A percentile compares a stretch with the other conserved stretches of the same genome.
These are phyloP conservation scores for Araneus ventricosus DNA, from an alignment of 1,140 invertebrate genomes.

Conservation along the genomic window DNA sequence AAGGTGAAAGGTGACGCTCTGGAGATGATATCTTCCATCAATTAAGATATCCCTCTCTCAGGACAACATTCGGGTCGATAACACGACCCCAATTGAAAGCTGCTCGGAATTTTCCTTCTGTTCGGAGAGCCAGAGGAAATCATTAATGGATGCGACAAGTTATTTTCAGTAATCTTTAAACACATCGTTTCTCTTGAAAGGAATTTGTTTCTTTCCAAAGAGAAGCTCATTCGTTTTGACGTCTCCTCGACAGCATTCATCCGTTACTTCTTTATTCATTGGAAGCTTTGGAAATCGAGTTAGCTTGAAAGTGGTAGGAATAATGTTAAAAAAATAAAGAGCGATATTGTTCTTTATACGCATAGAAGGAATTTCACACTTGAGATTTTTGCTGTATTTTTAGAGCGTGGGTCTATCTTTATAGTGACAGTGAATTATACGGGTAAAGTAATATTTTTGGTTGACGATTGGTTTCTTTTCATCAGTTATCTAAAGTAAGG, in stretches of 20 bases:
- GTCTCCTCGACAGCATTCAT: background rate
- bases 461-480: no score
- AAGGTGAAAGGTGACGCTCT: background rate
- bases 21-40: slow-evolving; percentile 1
- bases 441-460: no score
- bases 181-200: slow-evolving; percentile 21
- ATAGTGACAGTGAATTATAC: no score
- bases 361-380: background rate
- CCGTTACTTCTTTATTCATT: background rate
- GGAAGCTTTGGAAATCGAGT: background rate
- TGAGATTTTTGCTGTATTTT: background rate
- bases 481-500: no score
- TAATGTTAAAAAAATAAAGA: background rate
- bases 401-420: background rate
- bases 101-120: background rate
- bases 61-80: slow-evolving; percentile 12
- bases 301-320: slow-evolving; percentile 4
- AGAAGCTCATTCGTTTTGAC: slow-evolving; percentile 12
- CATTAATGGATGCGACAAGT: slow-evolving; percentile 33
- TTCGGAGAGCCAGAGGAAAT: background rate
- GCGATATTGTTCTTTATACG: background rate
- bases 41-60: background rate
- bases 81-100: slow-evolving; percentile 4
- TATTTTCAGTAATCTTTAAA: slow-evolving; percentile 32
- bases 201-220: background rate